Evolutionary conservation across 1,140 invertebrate genomes (phyloP).

Genomic region (Goniozus legneri): DNA sequence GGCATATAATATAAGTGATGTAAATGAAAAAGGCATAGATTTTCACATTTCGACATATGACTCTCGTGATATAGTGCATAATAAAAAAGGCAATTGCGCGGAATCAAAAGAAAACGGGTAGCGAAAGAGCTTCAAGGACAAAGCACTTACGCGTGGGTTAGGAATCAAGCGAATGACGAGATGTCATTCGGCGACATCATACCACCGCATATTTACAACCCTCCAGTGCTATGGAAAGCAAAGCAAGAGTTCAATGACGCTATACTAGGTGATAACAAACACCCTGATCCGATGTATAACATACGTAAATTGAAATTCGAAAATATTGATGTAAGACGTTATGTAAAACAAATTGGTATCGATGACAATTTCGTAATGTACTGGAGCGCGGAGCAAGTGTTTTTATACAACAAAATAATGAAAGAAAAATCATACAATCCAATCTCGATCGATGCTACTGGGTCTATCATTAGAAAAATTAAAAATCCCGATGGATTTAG

Average conservation of each 20-base stretch:
- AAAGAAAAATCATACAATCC: not conserved
- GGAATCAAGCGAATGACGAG: conserved; percentile 1
- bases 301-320: not conserved
- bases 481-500: conserved; percentile 9
- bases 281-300: not conserved
- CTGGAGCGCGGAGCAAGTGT: conserved; percentile 2
- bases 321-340: not conserved
- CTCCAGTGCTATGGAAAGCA: not conserved
- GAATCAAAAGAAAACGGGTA: not conserved
- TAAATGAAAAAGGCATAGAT: conserved; percentile 3
- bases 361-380: not conserved
- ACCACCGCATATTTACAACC: not conserved
- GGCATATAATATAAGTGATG: conserved; percentile 5
- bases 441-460: conserved; percentile 11
- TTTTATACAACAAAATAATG: not conserved
- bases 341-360: not conserved
- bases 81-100: conserved; percentile 13
- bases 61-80: conserved; percentile 7
- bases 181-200: conserved; percentile 3
- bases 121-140: conserved; percentile 5
- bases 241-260: conserved; percentile 6
- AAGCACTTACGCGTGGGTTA: conserved; percentile 5
- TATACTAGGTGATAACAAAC: conserved; percentile 2
- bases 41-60: conserved; percentile 10
- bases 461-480: not conserved